Evolutionary conservation across 2,797 vertebrate genomes (phyloP).

Genomic region (Stomatorhinus walkeri): DNA sequence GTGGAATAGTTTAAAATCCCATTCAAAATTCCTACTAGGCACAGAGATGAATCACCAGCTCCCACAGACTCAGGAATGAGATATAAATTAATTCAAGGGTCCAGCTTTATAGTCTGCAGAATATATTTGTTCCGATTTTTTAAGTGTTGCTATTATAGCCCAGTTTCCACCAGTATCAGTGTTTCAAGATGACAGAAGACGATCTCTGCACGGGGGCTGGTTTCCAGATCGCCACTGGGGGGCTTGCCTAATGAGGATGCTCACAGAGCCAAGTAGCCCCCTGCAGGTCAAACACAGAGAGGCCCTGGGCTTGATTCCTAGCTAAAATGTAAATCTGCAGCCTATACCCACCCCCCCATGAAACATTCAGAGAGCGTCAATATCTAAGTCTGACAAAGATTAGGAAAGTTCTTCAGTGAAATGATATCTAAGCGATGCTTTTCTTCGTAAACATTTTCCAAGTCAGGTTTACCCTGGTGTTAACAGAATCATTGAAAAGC

Average conservation of each 20-base stretch:
- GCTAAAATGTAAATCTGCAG: not conserved
- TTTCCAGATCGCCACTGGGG: not conserved
- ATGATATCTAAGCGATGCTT: not conserved
- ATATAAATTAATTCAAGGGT: not conserved
- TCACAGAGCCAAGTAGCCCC: slow-evolving; percentile 7
- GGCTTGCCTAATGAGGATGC: slow-evolving; percentile 6
- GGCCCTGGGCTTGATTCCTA: slow-evolving; percentile 23
- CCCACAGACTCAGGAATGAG: not conserved
- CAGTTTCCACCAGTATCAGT: not conserved
- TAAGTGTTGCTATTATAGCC: not conserved
- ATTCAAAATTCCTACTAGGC: slow-evolving; percentile 3
- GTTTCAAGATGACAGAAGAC: not conserved
- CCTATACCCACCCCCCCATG: not conserved
- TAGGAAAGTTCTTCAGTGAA: not conserved
- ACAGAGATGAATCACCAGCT: slow-evolving; percentile 4
- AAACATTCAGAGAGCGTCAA: not conserved
- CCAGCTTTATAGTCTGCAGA: not conserved
- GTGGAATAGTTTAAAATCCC: slow-evolving; percentile 8
- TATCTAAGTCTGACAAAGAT: not conserved
- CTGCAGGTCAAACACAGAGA: slow-evolving; percentile 29
- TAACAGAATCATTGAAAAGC: not conserved
- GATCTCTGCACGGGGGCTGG: not conserved
- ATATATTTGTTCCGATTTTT: not conserved
- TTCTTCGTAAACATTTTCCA: not conserved
- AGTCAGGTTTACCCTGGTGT: not conserved